Evolutionary conservation across 2,797 vertebrate genomes (phyloP).

Genomic region (Poeciliopsis paucimaculata): DNA sequence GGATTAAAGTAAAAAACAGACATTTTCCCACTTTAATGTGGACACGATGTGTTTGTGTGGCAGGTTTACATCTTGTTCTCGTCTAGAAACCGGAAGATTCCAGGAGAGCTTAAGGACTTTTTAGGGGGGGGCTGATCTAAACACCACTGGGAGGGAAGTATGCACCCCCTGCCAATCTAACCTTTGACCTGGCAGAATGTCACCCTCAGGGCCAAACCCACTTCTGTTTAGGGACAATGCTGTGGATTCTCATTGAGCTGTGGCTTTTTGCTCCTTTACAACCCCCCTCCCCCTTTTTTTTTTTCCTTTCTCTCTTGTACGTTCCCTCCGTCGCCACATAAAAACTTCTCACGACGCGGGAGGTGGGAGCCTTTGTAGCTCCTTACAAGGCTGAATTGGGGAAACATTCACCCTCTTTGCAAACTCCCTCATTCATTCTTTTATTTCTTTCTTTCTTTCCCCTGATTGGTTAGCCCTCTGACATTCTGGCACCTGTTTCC

Average conservation of each 20-base stretch:
- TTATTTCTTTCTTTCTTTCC: conserved; percentile 16
- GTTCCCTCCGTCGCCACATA: conserved; percentile 51
- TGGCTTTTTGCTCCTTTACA: conserved; percentile 76
- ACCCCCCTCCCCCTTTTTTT: conserved; percentile 4
- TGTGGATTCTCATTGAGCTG: conserved; percentile 71
- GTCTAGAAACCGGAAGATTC: conserved; percentile 13
- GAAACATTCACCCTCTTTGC: conserved; percentile 28
- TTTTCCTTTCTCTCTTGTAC: conserved; percentile 35
- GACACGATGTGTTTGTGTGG: conserved; percentile 13
- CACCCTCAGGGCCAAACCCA: conserved; percentile 63
- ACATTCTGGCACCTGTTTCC: conserved; percentile 81
- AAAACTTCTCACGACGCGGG: conserved; percentile 58
- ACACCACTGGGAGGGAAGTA: conserved; percentile 61
- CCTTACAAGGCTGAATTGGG: conserved; percentile 49
- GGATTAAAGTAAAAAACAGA: conserved; percentile 10
- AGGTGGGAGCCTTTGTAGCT: conserved; percentile 72
- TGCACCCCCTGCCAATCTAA: conserved; percentile 65
- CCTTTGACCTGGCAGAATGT: conserved; percentile 73
- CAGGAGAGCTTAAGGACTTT: conserved; percentile 26
- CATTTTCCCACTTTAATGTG: conserved; percentile 29
- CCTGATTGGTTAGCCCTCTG: conserved; percentile 56
- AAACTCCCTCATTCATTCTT: conserved; percentile 21
- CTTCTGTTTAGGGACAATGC: conserved; percentile 72
- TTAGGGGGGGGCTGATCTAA: conserved; percentile 35
- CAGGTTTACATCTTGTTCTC: conserved; percentile 32